These are phyloP conservation scores for Puma concolor DNA, from an alignment of 2,113 vertebrate genomes.

Conservation along the genomic window DNA sequence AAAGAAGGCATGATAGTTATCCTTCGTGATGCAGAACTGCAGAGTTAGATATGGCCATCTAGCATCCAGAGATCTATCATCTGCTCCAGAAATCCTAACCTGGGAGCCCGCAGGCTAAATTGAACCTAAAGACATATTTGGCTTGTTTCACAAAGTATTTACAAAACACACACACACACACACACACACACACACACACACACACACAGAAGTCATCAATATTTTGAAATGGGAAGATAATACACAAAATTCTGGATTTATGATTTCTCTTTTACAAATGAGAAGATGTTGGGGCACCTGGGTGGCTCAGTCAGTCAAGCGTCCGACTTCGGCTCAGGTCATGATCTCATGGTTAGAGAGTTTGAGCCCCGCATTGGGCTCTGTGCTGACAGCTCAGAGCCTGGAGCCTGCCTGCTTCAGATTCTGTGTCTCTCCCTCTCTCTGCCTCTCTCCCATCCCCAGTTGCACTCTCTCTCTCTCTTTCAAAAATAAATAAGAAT, in stretches of 20 bases:
- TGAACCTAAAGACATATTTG: not conserved
- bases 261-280: not conserved
- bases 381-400: too few species aligned
- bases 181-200: too few species aligned
- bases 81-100: not conserved
- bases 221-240: slow-evolving; percentile 22
- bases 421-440: too few species aligned
- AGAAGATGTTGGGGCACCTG: too few species aligned
- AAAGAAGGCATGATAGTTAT: not conserved
- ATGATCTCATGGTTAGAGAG: too few species aligned
- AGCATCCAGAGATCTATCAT: not conserved
- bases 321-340: too few species aligned
- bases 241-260: slow-evolving; percentile 11
- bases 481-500: too few species aligned
- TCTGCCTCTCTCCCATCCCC: too few species aligned
- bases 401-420: too few species aligned
- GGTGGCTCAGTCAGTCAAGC: too few species aligned
- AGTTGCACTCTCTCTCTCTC: too few species aligned
- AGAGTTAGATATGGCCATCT: not conserved
- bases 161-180: not conserved
- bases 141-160: not conserved
- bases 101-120: not conserved
- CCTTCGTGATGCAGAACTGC: not conserved
- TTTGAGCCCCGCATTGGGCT: too few species aligned
- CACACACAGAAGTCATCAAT: not conserved